These are phyloP conservation scores for Enteromius paludinosus DNA, from an alignment of 2,797 vertebrate genomes.

Conservation along the genomic window DNA sequence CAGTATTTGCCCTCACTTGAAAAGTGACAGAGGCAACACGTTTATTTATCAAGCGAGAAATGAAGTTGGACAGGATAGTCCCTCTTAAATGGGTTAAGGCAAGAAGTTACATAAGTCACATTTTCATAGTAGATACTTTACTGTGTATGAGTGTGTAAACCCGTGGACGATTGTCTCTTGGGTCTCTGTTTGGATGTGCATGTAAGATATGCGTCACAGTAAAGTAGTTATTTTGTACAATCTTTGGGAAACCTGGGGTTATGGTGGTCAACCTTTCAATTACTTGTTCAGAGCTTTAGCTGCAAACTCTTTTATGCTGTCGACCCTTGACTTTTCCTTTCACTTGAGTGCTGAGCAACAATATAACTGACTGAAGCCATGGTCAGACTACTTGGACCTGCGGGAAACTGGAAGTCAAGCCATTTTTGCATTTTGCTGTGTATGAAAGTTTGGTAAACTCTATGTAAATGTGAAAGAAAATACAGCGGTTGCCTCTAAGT, in stretches of 20 bases:
- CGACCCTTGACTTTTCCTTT: neutral
- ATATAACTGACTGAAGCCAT: neutral
- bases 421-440: neutral
- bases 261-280: conserved; percentile 7
- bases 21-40: neutral
- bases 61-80: neutral
- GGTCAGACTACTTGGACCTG: too few relatives aligned
- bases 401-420: neutral
- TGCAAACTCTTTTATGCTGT: neutral
- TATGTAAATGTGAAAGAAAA: neutral
- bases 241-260: neutral
- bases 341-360: neutral
- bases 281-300: neutral
- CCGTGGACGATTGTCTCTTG: neutral
- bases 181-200: neutral
- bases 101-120: neutral
- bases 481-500: neutral
- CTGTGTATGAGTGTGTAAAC: neutral
- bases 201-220: neutral
- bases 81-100: neutral
- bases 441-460: neutral
- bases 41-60: neutral
- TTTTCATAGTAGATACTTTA: neutral
- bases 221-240: neutral
- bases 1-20: neutral